Base-by-base conservation (phyloP, 1,140 invertebrate species). In the Pogonognathellus flavescens region DNA sequence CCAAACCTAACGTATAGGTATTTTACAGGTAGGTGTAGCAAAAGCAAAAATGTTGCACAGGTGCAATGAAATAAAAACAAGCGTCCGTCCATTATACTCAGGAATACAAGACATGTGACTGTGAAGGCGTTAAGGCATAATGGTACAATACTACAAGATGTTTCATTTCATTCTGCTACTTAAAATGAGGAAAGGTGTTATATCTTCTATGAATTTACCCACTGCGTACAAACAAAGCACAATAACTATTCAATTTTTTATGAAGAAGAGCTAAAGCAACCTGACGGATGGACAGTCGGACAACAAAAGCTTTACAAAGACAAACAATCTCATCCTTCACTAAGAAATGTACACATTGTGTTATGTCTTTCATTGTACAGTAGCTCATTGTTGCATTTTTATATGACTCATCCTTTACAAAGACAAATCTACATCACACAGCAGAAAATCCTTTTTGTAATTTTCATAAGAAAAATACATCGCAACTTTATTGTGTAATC, bases 291-390 rank as follows among this genome's bases (percentile, higher is more conserved):
- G 70, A 50, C 70, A 50, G 13, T 49, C 25, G 41, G 70, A 76
- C 70, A 76, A 76, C 70, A 76, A 50, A 76, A 41, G 31, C 25
- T 7, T 76, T 14, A 76, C 70, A 57, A n/a, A 57, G n/a, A n/a
- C 53, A 57, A 57, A 76, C 70, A 76, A 41, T 76, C 70, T 41
- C 31, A 72, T 49, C 66, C 41, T 41, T 41, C 41, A n/a, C n/a
- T n/a, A n/a, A n/a, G n/a, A n/a, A n/a, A n/a, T n/a, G n/a, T n/a
- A n/a, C n/a, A n/a, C n/a, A 3, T 41, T 41, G 31, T 41, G 31
- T 41, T 41, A 41, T 41, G 31, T 6, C 31, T 41, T 41, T 1
- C 31, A 41, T 41, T 41, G 31, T 41, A 41, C 31, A 41, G 31
- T 41, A 41, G 31, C 31, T 41, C 31, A 41, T 41, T 41, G 31